These are phyloP conservation scores for Choristoneura fumiferana DNA, from an alignment of 1,140 invertebrate species.

Conservation along the genomic window DNA sequence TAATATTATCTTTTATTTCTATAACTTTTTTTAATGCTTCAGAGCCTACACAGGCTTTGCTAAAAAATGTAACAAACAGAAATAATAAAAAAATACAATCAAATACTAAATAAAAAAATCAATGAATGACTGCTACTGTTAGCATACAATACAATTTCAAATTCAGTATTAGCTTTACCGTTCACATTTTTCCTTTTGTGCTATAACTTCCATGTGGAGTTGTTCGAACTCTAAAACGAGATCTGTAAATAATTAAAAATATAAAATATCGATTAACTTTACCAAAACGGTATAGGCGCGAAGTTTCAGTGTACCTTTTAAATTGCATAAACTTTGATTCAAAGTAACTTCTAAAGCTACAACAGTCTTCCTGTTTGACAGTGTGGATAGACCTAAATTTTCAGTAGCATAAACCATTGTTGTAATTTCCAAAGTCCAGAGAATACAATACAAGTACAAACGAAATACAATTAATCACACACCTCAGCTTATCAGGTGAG, in stretches of 20 bases:
- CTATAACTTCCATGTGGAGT: conserved; percentile 29
- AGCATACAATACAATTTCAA: neutral
- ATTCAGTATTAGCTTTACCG: too few species aligned
- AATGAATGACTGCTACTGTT: neutral
- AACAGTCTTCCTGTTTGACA: neutral
- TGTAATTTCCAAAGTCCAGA: neutral
- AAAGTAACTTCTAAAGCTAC: conserved; percentile 5
- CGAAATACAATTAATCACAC: too few species aligned
- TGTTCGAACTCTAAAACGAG: conserved; percentile 41
- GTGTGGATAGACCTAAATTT: neutral
- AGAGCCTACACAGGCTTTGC: conserved; percentile 44
- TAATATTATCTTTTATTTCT: conserved; percentile 43
- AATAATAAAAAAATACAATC: neutral
- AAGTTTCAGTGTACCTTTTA: neutral
- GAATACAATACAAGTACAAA: neutral
- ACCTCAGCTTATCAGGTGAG: too few species aligned
- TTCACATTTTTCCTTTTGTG: conserved; percentile 47
- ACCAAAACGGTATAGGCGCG: neutral
- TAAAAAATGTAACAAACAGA: conserved; percentile 30
- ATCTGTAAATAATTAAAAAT: conserved; percentile 38
- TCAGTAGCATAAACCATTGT: neutral
- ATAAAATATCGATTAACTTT: conserved; percentile 4
- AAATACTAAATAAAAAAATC: neutral
- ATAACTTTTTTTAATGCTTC: conserved; percentile 45
- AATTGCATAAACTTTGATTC: conserved; percentile 4